These are phyloP conservation scores for Scleropages formosus DNA, from an alignment of 2,797 vertebrate genomes.

Conservation along the genomic window DNA sequence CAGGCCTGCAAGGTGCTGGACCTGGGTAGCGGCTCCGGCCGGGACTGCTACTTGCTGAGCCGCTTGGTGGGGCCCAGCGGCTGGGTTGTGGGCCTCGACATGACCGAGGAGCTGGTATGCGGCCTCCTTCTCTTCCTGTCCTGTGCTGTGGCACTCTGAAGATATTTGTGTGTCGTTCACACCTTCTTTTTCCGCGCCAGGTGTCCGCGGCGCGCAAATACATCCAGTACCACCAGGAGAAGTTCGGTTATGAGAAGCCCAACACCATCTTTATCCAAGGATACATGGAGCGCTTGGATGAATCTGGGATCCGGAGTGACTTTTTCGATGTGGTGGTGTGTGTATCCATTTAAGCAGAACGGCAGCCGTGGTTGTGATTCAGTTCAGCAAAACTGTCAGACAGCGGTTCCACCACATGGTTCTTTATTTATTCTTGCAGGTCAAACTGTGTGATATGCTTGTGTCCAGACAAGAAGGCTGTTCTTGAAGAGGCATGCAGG, in stretches of 20 bases:
- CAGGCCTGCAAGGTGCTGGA: conserved; percentile 75
- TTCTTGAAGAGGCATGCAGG: conserved; percentile 63
- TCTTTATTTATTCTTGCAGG: conserved; percentile 42
- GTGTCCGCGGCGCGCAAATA: conserved; percentile 56
- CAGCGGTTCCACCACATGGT: background rate
- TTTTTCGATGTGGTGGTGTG: conserved; percentile 68
- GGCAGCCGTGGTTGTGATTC: no score
- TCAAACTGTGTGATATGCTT: conserved; percentile 73
- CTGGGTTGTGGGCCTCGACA: conserved; percentile 76
- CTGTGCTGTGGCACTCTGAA: no score
- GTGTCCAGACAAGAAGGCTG: conserved; percentile 67
- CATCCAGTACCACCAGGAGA: conserved; percentile 65
- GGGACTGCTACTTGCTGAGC: conserved; percentile 79
- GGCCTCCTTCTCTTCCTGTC: no score
- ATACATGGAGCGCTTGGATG: conserved; percentile 68
- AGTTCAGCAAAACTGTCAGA: background rate
- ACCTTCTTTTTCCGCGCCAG: conserved; percentile 42
- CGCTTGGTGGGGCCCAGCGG: conserved; percentile 79
- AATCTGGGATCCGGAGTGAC: conserved; percentile 60
- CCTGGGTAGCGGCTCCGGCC: conserved; percentile 80
- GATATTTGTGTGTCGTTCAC: background rate
- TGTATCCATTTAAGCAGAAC: no score
- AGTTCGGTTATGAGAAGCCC: conserved; percentile 61
- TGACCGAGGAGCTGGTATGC: conserved; percentile 76
- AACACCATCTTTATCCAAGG: conserved; percentile 68